Conservation (phyloP, 2,113 vertebrate species). For the Oplegnathus fasciatus region DNA sequence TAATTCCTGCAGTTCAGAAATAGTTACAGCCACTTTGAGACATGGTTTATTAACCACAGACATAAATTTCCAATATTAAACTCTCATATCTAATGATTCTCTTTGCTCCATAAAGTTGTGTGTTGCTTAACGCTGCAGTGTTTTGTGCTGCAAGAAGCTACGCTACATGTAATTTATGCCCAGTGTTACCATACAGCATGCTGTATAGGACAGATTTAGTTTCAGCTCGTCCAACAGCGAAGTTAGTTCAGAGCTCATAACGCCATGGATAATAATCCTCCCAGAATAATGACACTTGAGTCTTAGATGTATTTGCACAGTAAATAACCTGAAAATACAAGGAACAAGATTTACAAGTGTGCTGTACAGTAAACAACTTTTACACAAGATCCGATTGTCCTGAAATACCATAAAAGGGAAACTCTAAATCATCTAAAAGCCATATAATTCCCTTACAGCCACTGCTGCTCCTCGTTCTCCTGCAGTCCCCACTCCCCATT, state of each 20-base stretch:
- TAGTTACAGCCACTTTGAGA: constrained; percentile 28
- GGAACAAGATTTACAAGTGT: constrained; percentile 57
- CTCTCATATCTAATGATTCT: constrained; percentile 19
- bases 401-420: constrained; percentile 64
- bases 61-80: constrained; percentile 30
- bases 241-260: constrained; percentile 15
- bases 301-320: constrained; percentile 29
- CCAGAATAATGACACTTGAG: constrained; percentile 37
- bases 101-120: constrained; percentile 22
- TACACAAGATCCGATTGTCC: constrained; percentile 65
- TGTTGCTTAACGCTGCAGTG: constrained; percentile 14
- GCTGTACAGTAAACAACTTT: constrained; percentile 57
- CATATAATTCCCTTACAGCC: constrained; percentile 65
- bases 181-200: neutral
- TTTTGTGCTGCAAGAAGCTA: neutral
- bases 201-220: neutral
- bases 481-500: constrained; percentile 50
- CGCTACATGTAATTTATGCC: constrained; percentile 29
- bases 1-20: constrained; percentile 45
- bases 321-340: constrained; percentile 59
- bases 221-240: neutral
- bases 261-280: constrained; percentile 29
- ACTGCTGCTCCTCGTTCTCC: constrained; percentile 23
- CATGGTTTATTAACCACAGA: constrained; percentile 27
- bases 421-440: constrained; percentile 78